Evolutionary conservation across 2,113 vertebrate species (phyloP), one percentile per base, ranked within the genome.

Genomic region (Lophius piscatorius): DNA sequence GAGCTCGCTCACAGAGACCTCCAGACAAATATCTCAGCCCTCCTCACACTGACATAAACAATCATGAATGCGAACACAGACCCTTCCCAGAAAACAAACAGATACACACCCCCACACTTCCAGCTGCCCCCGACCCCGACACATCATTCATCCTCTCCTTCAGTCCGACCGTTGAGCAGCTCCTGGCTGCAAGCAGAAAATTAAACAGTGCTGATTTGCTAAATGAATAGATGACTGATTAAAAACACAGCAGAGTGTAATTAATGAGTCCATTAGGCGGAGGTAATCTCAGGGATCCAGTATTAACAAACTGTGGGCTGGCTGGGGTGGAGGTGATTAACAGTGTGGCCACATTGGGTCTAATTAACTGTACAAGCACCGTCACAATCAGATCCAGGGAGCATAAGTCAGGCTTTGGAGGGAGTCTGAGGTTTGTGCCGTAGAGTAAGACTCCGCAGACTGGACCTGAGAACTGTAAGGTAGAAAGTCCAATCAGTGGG

Each of bases 191-290:
- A 42, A 28, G 70, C 10, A 59, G 34, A 33, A 1, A 2, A 9
- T 0, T 16, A 40, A n/a, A 31, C 50, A 36, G 34, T 3, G 7
- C 61, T 65, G 62, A 80, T 85, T 78, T 44, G 47, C 61, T 44
- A 29, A 45, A 70, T 61, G 62, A 72, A 56, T 39, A 64, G 48
- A 82, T 83, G 81, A 85, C 73, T 85, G 83, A 88, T 82, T 86
- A 86, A 78, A 88, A 75, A 83, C 83, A 86, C 80, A 87, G 59
- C 18, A 70, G 42, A 78, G 61, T 62, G 66, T 86, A 89, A 89
- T 89, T 85, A 88, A 90, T 87, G 88, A 78, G 70, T 64, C 81
- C 79, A 89, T 91, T 87, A 88, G 72, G 70, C 61, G 29, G 24
- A 70, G 73, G 84, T 82, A 82, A 85, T 84, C 83, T 80, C 67